A percentile compares a stretch with the other conserved stretches of the same genome.
phyloP scores from a whole-genome alignment of 2,888 invertebrate species.

The Atethmia centrago region DNA sequence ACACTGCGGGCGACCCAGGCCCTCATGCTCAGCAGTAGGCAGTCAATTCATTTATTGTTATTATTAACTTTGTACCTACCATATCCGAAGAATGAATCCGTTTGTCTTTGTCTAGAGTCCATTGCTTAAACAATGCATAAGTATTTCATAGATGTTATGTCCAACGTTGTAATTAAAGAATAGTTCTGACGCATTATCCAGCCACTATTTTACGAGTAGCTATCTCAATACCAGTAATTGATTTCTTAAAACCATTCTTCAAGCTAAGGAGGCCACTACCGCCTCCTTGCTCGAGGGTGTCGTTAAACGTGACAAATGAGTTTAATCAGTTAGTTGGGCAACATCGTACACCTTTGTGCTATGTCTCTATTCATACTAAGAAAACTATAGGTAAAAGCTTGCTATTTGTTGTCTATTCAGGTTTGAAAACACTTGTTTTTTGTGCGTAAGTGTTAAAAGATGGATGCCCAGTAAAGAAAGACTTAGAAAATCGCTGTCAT shows the following conservation, averaged over 20 bases:
- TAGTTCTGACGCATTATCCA: background rate
- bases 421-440: background rate
- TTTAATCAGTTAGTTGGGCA: conserved; percentile 44
- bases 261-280: conserved; percentile 38
- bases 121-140: background rate
- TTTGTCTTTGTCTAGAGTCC: too few species aligned
- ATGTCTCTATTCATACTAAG: background rate
- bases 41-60: too few species aligned
- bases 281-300: conserved; percentile 7
- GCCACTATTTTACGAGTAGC: conserved; percentile 8
- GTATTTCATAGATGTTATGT: background rate
- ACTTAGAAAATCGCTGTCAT: too few species aligned
- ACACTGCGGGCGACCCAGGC: too few species aligned
- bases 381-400: background rate
- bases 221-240: conserved; percentile 19
- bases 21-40: too few species aligned
- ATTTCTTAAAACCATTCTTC: conserved; percentile 44
- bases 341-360: background rate
- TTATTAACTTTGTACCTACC: too few species aligned
- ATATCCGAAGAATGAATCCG: too few species aligned
- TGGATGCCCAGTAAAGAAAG: too few species aligned
- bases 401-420: background rate
- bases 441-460: background rate
- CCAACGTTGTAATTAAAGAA: background rate
- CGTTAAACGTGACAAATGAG: conserved; percentile 49